Conservation (phyloP, 2,888 invertebrate genomes). For the Cancer borealis region DNA sequence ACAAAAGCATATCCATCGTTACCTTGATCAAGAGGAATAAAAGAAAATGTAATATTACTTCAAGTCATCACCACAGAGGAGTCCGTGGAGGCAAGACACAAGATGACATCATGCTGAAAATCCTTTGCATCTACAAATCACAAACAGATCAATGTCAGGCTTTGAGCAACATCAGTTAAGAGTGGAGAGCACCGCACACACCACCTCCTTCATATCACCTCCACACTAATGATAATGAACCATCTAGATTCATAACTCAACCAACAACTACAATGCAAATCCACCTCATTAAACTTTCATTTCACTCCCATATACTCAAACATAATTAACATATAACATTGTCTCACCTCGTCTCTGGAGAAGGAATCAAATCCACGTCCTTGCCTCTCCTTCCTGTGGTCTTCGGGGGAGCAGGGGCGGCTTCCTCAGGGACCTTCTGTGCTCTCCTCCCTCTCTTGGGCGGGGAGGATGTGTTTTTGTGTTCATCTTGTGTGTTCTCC, state of each 20-base stretch:
- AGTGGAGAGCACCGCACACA: too few relatives aligned
- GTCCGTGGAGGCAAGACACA: too few relatives aligned
- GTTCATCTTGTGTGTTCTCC: conserved; percentile 9
- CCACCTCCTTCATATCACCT: too few relatives aligned
- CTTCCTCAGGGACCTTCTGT: not conserved
- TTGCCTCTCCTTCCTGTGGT: not conserved
- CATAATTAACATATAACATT: not conserved
- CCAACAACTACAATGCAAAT: not conserved
- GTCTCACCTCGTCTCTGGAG: not conserved
- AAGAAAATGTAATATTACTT: not conserved
- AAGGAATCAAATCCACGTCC: not conserved
- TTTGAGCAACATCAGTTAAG: too few relatives aligned
- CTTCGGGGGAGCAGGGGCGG: not conserved
- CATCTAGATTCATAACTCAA: too few relatives aligned
- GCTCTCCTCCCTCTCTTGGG: conserved; percentile 30
- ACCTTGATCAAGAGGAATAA: not conserved
- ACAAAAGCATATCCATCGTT: not conserved
- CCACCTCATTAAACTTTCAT: not conserved
- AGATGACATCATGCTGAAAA: too few relatives aligned
- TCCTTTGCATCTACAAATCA: too few relatives aligned
- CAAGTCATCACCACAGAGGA: too few relatives aligned
- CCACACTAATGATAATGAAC: too few relatives aligned
- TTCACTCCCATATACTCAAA: not conserved
- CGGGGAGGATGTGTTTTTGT: not conserved
- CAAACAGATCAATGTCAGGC: too few relatives aligned